Percentiles rank a stretch among this genome's conserved stretches.
phyloP scores from a whole-genome alignment of 1,140 invertebrate species.

The Hormaphis cornu region DNA sequence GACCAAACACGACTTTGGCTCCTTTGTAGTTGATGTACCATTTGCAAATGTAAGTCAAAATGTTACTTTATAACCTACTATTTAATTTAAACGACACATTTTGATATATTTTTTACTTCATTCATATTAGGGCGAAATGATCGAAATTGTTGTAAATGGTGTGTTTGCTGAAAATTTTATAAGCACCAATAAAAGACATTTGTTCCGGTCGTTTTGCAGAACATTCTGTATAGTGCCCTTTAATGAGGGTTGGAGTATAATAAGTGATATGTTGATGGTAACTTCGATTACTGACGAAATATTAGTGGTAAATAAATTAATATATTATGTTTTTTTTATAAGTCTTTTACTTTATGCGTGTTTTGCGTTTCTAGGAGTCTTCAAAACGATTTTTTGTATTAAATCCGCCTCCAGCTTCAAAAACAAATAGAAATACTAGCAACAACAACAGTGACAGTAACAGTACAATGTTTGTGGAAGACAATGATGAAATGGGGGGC shows the following conservation, averaged over 20 bases:
- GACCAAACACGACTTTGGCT: slow-evolving; percentile 15
- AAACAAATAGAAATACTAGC: not conserved
- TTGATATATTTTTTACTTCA: not conserved
- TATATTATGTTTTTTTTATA: not conserved
- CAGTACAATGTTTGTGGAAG: slow-evolving; percentile 10
- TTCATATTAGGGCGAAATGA: not conserved
- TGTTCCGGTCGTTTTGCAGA: not conserved
- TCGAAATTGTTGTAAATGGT: slow-evolving; percentile 16
- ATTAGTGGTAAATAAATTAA: not conserved
- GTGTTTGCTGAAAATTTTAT: slow-evolving; percentile 3
- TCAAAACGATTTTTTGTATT: not conserved
- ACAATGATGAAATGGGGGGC: not conserved
- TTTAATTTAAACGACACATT: not conserved
- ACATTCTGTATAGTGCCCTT: slow-evolving; percentile 1
- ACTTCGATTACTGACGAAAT: not conserved
- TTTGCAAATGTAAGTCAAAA: not conserved
- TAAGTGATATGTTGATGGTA: slow-evolving; percentile 11
- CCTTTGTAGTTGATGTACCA: slow-evolving; percentile 21
- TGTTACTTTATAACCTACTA: not conserved
- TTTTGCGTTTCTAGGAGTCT: not conserved
- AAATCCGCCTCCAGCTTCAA: not conserved
- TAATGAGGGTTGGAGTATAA: slow-evolving; percentile 10
- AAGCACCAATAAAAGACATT: not conserved
- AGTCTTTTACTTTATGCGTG: not conserved
- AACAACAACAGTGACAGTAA: not conserved